Conservation (phyloP, 2,797 vertebrate species). For the Numenius phaeopus region DNA sequence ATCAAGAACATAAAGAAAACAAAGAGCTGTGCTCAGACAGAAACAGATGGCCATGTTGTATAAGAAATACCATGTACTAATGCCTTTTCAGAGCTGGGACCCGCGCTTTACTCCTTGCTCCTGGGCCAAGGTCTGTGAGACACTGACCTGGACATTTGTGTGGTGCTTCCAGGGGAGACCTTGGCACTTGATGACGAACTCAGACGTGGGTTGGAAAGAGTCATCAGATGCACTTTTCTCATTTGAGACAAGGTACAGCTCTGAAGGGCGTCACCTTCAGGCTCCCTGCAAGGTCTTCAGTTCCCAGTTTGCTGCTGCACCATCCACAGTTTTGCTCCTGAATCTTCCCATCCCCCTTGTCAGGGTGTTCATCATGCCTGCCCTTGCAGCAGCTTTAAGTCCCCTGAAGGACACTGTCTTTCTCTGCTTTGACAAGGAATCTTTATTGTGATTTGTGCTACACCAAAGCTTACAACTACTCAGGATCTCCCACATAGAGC, state of each 20-base stretch:
- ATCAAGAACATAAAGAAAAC: neutral
- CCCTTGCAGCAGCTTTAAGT: neutral
- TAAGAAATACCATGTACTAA: neutral
- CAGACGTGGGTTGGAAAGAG: neutral
- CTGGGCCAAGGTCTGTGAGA: neutral
- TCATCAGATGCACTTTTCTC: neutral
- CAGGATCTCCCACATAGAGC: neutral
- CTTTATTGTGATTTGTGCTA: neutral
- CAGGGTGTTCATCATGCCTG: neutral
- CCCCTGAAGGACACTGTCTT: neutral
- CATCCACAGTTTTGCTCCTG: neutral
- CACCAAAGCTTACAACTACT: neutral
- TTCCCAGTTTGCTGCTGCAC: neutral
- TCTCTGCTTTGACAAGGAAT: neutral
- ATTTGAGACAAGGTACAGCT: neutral
- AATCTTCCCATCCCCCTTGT: neutral
- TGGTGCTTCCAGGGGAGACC: neutral
- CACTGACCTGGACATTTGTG: neutral
- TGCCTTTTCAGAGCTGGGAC: neutral
- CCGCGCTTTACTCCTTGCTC: neutral
- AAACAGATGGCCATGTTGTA: neutral
- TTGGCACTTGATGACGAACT: fast-evolving
- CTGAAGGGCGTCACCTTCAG: neutral
- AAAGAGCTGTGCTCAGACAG: neutral
- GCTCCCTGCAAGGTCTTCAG: neutral